Evolutionary conservation across 2,113 vertebrate species (phyloP), one percentile per base, ranked within the genome.

Genomic region (Coracopsis vasa): DNA sequence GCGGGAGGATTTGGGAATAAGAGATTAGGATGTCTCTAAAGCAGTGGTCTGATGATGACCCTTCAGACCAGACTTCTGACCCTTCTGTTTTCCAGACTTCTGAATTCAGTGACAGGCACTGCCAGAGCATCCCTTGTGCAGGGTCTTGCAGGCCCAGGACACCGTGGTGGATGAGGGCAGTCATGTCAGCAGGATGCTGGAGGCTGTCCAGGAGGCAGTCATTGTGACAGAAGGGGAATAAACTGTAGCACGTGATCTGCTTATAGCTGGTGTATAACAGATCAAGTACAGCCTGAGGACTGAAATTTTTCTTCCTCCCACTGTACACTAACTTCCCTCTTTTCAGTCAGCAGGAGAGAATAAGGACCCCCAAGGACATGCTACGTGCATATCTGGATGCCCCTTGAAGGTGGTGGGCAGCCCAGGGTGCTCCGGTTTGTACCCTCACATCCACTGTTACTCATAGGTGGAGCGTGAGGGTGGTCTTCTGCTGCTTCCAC

Each of bases 141-240:
- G 31, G 39, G 8, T 31, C 10, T 28, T 60, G 35, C 0, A 15
- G 21, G 24, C 70, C 27, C 61, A 69, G 56, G 65, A 9, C 0
- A 0, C 60, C 0, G 1, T 18, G 50, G 51, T 33, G 61, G 24
- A 28, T 33, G 47, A 60, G 42, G 61, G 16, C 65, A 35, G 2
- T 35, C 2, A 0, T 25, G 39, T 74, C 95, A 89, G 67, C 6
- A 0, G 12, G 0, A 1, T 23, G 16, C 69, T 62, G 0, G 0
- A 93, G 42, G 84, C 78, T 95, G 70, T 75, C 61, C 66, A 65
- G 45, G 50, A 95, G 79, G 35, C 81, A 79, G 44, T 18, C 70
- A 64, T 65, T 0, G 3, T 85, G 73, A 90, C 35, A 67, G 62
- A 50, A 70, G 12, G 39, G 17, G 69, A 84, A 18, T 0, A 1